Percentiles rank a stretch among this genome's conserved stretches.
These are phyloP conservation scores for Auanema freiburgensis DNA, from an alignment of 2,888 invertebrate genomes.

Conservation along the genomic window DNA sequence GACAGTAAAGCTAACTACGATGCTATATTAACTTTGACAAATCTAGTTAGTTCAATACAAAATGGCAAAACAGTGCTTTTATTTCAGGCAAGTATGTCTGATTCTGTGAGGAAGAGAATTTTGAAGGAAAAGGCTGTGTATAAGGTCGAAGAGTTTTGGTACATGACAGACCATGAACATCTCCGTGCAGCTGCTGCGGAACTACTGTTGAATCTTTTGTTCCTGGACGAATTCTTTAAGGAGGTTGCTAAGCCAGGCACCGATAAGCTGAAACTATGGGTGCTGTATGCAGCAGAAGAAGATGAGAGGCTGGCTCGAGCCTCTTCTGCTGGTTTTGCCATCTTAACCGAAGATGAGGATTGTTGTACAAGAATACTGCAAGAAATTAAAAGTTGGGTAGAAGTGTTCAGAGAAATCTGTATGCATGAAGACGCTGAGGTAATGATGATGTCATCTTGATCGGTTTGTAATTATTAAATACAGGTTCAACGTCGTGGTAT, in stretches of 20 bases:
- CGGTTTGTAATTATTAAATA: not conserved
- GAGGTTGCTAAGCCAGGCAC: slow-evolving; percentile 54
- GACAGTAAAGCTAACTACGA: slow-evolving; percentile 93
- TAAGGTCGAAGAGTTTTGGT: slow-evolving; percentile 86
- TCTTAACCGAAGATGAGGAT: slow-evolving; percentile 40
- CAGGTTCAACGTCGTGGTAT: slow-evolving; percentile 55
- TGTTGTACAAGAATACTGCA: slow-evolving; percentile 55
- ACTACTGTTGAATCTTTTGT: slow-evolving; percentile 82
- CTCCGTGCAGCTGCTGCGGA: slow-evolving; percentile 86
- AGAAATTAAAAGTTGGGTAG: slow-evolving; percentile 58
- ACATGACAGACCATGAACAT: slow-evolving; percentile 82
- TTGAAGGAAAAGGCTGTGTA: slow-evolving; percentile 86
- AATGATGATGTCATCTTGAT: no score
- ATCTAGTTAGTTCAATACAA: slow-evolving; percentile 70
- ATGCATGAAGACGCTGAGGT: slow-evolving; percentile 61
- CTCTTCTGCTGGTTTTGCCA: slow-evolving; percentile 41
- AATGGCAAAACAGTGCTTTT: not conserved
- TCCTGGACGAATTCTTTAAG: slow-evolving; percentile 67
- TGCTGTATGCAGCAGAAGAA: slow-evolving; percentile 62
- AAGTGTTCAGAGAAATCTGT: slow-evolving; percentile 59
- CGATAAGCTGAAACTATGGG: slow-evolving; percentile 63
- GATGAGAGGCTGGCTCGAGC: slow-evolving; percentile 57
- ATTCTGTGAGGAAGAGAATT: slow-evolving; percentile 71
- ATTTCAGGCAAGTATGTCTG: slow-evolving; percentile 51
- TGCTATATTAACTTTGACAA: slow-evolving; percentile 90